Conservation (phyloP, 2,888 invertebrate genomes). For the Polia nebulosa region DNA sequence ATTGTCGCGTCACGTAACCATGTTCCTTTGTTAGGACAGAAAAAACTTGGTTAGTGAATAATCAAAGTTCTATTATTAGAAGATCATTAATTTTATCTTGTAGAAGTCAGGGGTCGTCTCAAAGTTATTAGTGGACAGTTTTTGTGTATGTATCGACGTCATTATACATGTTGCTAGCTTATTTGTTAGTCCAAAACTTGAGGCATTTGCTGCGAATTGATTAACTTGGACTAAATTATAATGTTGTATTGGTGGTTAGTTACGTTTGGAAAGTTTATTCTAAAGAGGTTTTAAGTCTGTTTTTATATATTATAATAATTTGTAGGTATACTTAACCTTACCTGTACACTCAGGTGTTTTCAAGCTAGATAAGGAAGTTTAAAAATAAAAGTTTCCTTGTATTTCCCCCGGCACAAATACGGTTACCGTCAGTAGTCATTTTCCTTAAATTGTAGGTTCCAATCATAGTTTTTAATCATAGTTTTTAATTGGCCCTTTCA, state of each 20-base stretch:
- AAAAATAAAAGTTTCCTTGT: slow-evolving; percentile 38
- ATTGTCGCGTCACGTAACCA: slow-evolving; percentile 23
- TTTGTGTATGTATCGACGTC: neutral
- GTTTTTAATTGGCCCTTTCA: slow-evolving; percentile 15
- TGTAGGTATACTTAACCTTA: neutral
- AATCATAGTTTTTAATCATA: slow-evolving; percentile 19
- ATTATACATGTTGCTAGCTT: neutral
- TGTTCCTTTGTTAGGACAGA: slow-evolving; percentile 10
- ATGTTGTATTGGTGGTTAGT: neutral
- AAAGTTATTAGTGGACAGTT: slow-evolving; percentile 19
- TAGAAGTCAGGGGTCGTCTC: slow-evolving; percentile 37
- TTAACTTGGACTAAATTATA: neutral
- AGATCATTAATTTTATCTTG: slow-evolving; percentile 39
- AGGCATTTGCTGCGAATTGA: neutral
- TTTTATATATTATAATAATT: neutral
- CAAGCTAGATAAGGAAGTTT: slow-evolving; percentile 22
- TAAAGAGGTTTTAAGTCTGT: neutral
- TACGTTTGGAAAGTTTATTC: neutral
- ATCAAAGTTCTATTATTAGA: slow-evolving; percentile 48
- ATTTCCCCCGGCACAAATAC: slow-evolving; percentile 38
- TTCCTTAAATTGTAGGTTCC: slow-evolving; percentile 40
- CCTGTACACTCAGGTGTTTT: slow-evolving; percentile 1
- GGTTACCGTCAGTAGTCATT: slow-evolving; percentile 15
- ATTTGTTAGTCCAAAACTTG: neutral
- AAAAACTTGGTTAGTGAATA: slow-evolving; percentile 38